These are phyloP conservation scores for Halcyon leucocephala DNA, from an alignment of 2,797 vertebrate species.

Conservation along the genomic window DNA sequence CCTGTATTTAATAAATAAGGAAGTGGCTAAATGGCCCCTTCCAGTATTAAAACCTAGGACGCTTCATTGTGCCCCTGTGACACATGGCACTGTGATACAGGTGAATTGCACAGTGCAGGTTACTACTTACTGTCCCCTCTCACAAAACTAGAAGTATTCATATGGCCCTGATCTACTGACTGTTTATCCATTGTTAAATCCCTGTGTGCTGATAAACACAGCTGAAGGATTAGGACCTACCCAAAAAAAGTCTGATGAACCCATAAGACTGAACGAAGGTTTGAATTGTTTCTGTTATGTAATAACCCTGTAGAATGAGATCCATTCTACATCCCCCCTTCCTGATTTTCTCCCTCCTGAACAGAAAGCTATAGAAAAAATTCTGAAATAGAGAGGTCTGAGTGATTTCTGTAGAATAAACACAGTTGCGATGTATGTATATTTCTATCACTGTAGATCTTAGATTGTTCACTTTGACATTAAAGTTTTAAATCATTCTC, in stretches of 20 bases:
- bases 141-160: background rate
- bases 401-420: background rate
- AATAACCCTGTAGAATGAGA: background rate
- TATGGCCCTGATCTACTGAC: background rate
- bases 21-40: background rate
- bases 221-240: background rate
- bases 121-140: background rate
- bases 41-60: background rate
- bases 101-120: background rate
- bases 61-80: background rate
- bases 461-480: background rate
- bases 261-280: background rate
- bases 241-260: background rate
- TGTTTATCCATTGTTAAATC: background rate
- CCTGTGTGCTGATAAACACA: background rate
- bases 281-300: background rate
- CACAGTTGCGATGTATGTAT: background rate
- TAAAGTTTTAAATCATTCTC: conserved; percentile 9
- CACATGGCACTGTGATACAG: background rate
- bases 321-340: background rate
- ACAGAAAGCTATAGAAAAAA: background rate
- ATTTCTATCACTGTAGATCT: background rate
- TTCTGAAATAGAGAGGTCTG: background rate
- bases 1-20: background rate
- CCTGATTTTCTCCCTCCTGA: background rate